Conservation (phyloP, 2,797 vertebrate species). For the Chanos chanos region DNA sequence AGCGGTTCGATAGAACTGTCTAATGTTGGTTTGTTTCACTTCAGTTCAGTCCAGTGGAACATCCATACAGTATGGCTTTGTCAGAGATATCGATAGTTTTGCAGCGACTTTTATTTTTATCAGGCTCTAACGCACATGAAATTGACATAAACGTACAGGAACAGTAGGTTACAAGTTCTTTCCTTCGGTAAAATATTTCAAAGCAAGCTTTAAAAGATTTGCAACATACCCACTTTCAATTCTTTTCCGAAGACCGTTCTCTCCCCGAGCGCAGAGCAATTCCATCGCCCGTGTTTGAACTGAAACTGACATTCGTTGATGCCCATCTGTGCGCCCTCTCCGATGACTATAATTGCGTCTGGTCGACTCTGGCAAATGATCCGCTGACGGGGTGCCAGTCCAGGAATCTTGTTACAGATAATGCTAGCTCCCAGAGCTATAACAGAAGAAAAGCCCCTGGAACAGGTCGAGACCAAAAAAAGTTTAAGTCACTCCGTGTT, state of each 20-base stretch:
- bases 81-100: too few relatives aligned
- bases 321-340: conserved; percentile 97
- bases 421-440: conserved; percentile 96
- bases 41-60: too few relatives aligned
- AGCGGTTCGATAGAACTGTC: too few relatives aligned
- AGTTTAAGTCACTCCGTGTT: background rate
- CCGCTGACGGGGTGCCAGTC: conserved; percentile 93
- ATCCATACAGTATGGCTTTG: too few relatives aligned
- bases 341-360: conserved; percentile 97
- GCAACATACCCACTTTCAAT: conserved; percentile 99
- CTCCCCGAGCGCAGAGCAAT: conserved; percentile 96
- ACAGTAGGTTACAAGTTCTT: background rate
- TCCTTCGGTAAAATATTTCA: background rate
- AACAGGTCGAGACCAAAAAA: conserved; percentile 30
- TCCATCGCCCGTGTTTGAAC: conserved; percentile 96
- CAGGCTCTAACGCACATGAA: too few relatives aligned
- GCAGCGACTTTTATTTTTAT: too few relatives aligned
- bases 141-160: too few relatives aligned
- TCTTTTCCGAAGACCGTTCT: conserved; percentile 98
- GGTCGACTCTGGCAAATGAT: conserved; percentile 98
- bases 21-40: conserved; percentile 10
- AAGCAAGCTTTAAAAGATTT: conserved; percentile 16
- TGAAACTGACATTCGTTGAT: conserved; percentile 99
- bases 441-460: conserved; percentile 95
- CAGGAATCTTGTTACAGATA: conserved; percentile 99